Evolutionary conservation across 2,888 invertebrate species (phyloP), one percentile per base, ranked within the genome.

Genomic region (Clanis bilineata): DNA sequence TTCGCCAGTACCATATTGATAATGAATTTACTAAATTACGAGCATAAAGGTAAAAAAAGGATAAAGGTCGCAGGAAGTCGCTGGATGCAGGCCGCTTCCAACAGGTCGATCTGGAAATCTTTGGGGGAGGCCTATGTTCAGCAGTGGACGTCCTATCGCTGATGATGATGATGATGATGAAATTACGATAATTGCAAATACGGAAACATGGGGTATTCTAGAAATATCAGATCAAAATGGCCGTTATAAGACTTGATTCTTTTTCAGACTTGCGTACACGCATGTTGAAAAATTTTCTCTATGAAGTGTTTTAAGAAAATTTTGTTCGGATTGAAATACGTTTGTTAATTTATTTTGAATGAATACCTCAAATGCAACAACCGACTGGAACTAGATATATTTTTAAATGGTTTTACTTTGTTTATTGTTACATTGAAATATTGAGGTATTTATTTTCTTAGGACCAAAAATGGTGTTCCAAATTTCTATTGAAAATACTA

Each of bases 401-500:
- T 32, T 51, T 51, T 51, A 32, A 28, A 5, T 32, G 3, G 4
- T 9, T 10, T 15, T 28, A 18, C 9, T 10, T 3, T 9, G 32
- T 18, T 22, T 44, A 22, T 51, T 18, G 15, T 51, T 51, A 51
- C 10, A 32, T 18, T 51, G 18, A 32, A 32, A 51, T 5, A 18
- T 51, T 32, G 51, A 32, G 51, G 32, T 51, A 51, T 51, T 51
- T 51, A 32, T 51, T 18, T 28, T 18, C 10, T 32, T 32, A 18
- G 51, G 32, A 51, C 51, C 51, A 51, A 51, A 51, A 32, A 51
- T 47, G 15, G 12, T 39, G 41, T 51, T 51, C 51, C 51, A 51
- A 51, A 51, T 51, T 51, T 32, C 18, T 18, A 32, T 18, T 32
- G 18, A 32, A 32, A 51, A 28, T 51, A 51, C 51, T 51, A 51